phyloP scores from a whole-genome alignment of 2,888 invertebrate species.

The Charanyca ferruginea region DNA sequence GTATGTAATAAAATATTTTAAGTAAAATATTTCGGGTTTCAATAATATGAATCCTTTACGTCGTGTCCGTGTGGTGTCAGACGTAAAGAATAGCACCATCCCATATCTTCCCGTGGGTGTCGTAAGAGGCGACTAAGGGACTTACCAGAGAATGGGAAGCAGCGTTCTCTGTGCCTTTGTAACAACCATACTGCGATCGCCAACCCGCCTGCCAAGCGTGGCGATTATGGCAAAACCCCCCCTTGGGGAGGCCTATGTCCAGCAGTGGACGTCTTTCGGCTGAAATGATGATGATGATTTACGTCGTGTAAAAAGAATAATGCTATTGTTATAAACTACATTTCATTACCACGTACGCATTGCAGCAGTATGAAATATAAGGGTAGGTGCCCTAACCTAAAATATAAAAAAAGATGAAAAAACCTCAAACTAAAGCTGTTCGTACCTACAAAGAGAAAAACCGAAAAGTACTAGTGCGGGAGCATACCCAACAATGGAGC shows the following conservation, averaged over 20 bases:
- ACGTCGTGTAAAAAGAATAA: background rate
- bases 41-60: background rate
- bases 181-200: too few species aligned
- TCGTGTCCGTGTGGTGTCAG: too few species aligned
- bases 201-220: too few species aligned
- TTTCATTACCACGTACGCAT: slow-evolving; percentile 26
- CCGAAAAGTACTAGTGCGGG: slow-evolving; percentile 63
- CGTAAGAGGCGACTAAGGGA: too few species aligned
- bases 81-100: too few species aligned
- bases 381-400: slow-evolving; percentile 28
- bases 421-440: slow-evolving; percentile 57
- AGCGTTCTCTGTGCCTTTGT: too few species aligned
- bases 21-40: slow-evolving; percentile 22
- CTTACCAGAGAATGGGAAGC: too few species aligned
- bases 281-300: too few species aligned
- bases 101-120: too few species aligned
- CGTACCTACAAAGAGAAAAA: slow-evolving; percentile 67
- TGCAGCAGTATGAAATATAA: slow-evolving; percentile 45
- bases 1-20: slow-evolving; percentile 63
- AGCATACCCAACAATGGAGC: slow-evolving; percentile 74
- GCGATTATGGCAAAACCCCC: too few species aligned
- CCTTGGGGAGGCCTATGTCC: too few species aligned
- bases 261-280: too few species aligned
- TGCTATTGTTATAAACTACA: slow-evolving; percentile 8
- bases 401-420: slow-evolving; percentile 56